Conservation (phyloP, 2,888 invertebrate genomes). For the Clepsis dumicolana region DNA sequence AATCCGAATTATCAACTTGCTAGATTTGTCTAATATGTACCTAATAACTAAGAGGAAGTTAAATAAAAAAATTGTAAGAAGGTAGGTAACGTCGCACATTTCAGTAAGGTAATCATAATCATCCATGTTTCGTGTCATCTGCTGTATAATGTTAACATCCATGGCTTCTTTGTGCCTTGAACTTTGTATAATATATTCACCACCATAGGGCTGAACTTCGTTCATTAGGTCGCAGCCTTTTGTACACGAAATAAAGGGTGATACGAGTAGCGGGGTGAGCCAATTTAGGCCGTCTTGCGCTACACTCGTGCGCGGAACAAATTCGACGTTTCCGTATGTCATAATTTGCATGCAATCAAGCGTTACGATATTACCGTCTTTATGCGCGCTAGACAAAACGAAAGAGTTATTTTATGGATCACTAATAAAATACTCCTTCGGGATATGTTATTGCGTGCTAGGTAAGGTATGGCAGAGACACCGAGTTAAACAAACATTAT, state of each 20-base stretch:
- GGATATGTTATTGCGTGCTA: neutral
- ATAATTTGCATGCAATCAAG: slow-evolving; percentile 74
- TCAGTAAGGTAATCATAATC: neutral
- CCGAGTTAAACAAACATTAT: too few relatives aligned
- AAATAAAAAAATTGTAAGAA: too few relatives aligned
- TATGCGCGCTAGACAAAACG: slow-evolving; percentile 24
- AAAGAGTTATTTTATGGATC: slow-evolving; percentile 7
- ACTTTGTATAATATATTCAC: slow-evolving; percentile 64
- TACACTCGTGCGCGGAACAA: slow-evolving; percentile 58
- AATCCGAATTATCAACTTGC: too few relatives aligned
- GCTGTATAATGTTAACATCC: neutral
- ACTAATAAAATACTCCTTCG: neutral
- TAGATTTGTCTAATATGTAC: too few relatives aligned
- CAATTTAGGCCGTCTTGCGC: slow-evolving; percentile 56
- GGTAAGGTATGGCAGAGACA: too few relatives aligned
- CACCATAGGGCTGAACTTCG: slow-evolving; percentile 60
- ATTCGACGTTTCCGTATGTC: slow-evolving; percentile 67
- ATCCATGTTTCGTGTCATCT: neutral
- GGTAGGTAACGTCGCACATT: too few relatives aligned
- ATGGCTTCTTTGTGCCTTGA: slow-evolving; percentile 43
- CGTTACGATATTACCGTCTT: slow-evolving; percentile 54
- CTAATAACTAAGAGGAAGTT: too few relatives aligned
- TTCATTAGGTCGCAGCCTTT: slow-evolving; percentile 70
- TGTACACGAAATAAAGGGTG: slow-evolving; percentile 70
- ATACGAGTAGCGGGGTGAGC: slow-evolving; percentile 60